Evolutionary conservation across 37 sponge, comb jelly and placozoan species (phyloP), one percentile per base, ranked within the genome.

Genomic region (Mnemiopsis leidyi): DNA sequence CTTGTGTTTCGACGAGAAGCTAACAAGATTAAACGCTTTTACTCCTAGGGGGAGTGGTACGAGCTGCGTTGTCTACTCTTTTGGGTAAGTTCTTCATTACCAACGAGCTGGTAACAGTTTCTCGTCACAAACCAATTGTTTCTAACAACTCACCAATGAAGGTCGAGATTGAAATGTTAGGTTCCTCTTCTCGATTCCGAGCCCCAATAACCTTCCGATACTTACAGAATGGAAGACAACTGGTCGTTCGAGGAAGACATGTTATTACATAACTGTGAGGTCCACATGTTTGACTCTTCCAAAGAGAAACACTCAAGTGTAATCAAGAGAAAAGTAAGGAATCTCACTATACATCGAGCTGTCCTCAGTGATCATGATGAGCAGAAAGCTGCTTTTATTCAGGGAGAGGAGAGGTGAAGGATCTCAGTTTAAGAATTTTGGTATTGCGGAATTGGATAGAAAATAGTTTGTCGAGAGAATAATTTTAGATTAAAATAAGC

Each of bases 181-280:
- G n/a, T n/a, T n/a, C n/a, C n/a, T n/a, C n/a, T n/a, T n/a, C n/a
- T n/a, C n/a, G n/a, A n/a, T n/a, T n/a, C n/a, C n/a, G n/a, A 48
- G 61, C 61, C 61, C 61, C 61, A 48, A 13, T 48, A 48, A 48
- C 61, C 61, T 13, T 13, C 61, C 13, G 13, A 48, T 48, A 18
- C 61, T 40, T 5, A 1, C 90, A 85, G 90, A 37, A 40, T 85
- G 61, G 90, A 85, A 3, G 7, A 38, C 61, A 85, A 85, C 30
- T 85, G 90, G 90, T 39, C 39, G 61, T 85, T 85, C n/a, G 90
- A 85, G 24, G 90, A 85, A 61, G 90, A 85, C 61, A 85, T 85
- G 90, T 25, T 85, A 61, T 29, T 85, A 9, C 90, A 85, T 7
- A 85, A 85, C 61, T 85, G 90, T 39, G 90, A 85, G 29, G 90